Conservation (phyloP, 2,797 vertebrate species). For the Pseudotriccus pelzelni region DNA sequence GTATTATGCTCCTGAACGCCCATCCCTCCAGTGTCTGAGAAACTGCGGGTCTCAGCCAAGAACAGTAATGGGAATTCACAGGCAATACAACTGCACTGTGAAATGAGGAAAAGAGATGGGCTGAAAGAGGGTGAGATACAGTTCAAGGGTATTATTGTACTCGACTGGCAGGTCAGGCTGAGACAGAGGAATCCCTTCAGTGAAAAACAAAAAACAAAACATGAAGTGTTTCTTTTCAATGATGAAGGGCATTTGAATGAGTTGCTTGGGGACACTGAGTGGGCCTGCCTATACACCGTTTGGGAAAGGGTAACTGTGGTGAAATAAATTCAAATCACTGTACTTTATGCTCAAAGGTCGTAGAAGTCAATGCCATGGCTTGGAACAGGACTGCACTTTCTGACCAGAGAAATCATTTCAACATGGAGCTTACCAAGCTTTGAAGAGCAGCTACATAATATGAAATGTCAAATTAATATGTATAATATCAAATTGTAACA, state of each 20-base stretch:
- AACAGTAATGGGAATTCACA: slow-evolving; percentile 34
- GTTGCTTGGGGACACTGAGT: background rate
- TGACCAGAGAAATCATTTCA: background rate
- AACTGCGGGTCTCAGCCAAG: background rate
- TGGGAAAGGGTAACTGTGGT: background rate
- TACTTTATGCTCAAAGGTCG: background rate
- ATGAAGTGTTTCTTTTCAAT: background rate
- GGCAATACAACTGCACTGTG: background rate
- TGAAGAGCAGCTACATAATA: background rate
- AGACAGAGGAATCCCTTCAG: background rate
- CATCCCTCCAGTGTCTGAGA: background rate
- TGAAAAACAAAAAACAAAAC: background rate
- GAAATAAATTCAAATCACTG: background rate
- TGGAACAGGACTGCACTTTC: background rate
- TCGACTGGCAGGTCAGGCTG: background rate
- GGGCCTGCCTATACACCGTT: background rate
- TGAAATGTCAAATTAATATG: background rate
- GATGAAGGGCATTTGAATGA: background rate
- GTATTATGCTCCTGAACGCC: background rate
- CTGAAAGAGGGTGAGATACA: slow-evolving; percentile 20
- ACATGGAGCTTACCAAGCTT: background rate
- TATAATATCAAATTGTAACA: background rate
- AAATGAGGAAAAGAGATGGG: background rate
- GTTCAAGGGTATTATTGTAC: slow-evolving; percentile 29
- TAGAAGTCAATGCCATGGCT: background rate